A percentile compares a stretch with the other conserved stretches of the same genome.
Conservation (phyloP, 2,888 invertebrate species). For the Chrysolina oricalcia region DNA sequence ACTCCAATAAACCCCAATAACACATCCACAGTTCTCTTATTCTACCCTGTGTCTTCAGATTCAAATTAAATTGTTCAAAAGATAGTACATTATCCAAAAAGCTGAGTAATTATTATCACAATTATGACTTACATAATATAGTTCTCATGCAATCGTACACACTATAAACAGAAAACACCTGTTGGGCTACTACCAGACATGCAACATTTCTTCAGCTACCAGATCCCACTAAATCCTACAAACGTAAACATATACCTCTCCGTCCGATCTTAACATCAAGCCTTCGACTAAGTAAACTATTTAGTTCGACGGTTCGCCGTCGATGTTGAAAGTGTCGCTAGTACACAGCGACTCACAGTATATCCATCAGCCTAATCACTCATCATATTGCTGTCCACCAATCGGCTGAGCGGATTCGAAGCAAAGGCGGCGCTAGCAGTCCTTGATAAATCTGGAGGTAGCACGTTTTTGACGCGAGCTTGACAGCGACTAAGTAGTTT, state of each 20-base stretch:
- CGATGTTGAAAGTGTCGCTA: slow-evolving; percentile 67
- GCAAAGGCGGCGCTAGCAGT: slow-evolving; percentile 70
- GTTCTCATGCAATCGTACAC: background rate
- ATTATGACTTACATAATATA: too few species aligned
- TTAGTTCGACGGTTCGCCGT: slow-evolving; percentile 67
- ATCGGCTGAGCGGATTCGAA: slow-evolving; percentile 63
- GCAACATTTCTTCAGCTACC: background rate
- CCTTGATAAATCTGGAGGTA: slow-evolving; percentile 71
- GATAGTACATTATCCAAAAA: too few species aligned
- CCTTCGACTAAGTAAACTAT: slow-evolving; percentile 62
- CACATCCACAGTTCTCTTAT: too few species aligned
- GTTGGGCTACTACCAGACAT: background rate
- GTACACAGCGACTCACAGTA: slow-evolving; percentile 63
- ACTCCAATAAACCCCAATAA: too few species aligned
- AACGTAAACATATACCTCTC: slow-evolving; percentile 38
- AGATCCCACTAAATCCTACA: slow-evolving; percentile 3
- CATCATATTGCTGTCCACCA: slow-evolving; percentile 70
- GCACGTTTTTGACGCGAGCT: slow-evolving; percentile 70
- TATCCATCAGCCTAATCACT: slow-evolving; percentile 65
- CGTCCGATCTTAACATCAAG: slow-evolving; percentile 53
- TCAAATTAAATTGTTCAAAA: too few species aligned
- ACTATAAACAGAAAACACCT: background rate
- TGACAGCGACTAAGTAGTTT: slow-evolving; percentile 72
- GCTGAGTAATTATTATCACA: too few species aligned
- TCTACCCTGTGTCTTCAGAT: too few species aligned